phyloP scores from a whole-genome alignment of 2,113 vertebrate genomes.

The Paedocypris sp. region DNA sequence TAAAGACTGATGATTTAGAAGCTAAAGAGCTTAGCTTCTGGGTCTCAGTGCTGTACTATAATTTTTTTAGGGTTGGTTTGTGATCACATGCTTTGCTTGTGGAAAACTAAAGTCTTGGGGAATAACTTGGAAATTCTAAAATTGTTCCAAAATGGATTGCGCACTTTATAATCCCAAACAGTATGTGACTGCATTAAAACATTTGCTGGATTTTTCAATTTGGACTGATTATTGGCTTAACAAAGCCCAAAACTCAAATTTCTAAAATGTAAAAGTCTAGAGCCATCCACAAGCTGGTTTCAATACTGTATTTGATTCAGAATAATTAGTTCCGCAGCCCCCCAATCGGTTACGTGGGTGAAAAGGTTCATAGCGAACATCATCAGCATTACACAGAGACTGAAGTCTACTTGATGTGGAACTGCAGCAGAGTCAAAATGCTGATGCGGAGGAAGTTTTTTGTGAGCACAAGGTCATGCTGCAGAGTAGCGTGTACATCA shows the following conservation, averaged over 20 bases:
- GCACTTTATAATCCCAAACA: too few species aligned
- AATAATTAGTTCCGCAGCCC: background rate
- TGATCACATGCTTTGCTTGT: too few species aligned
- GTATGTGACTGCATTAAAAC: too few species aligned
- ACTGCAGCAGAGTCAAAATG: background rate
- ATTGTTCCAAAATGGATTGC: too few species aligned
- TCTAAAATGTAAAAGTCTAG: too few species aligned
- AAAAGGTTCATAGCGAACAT: background rate
- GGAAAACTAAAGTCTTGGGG: too few species aligned
- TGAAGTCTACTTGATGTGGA: background rate
- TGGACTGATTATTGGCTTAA: too few species aligned
- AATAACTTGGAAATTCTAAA: background rate
- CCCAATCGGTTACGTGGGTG: background rate
- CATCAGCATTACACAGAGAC: background rate
- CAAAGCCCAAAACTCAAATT: too few species aligned
- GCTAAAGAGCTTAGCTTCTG: background rate
- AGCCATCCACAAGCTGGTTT: too few species aligned
- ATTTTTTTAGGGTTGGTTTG: too few species aligned
- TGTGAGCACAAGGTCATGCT: background rate
- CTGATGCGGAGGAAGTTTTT: background rate
- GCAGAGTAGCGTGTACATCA: background rate
- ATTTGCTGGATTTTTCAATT: too few species aligned
- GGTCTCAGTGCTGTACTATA: background rate
- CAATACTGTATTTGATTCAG: too few species aligned
- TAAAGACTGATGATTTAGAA: background rate